Conservation (phyloP, 2,113 vertebrate species). For the Bujurquina vittata region DNA sequence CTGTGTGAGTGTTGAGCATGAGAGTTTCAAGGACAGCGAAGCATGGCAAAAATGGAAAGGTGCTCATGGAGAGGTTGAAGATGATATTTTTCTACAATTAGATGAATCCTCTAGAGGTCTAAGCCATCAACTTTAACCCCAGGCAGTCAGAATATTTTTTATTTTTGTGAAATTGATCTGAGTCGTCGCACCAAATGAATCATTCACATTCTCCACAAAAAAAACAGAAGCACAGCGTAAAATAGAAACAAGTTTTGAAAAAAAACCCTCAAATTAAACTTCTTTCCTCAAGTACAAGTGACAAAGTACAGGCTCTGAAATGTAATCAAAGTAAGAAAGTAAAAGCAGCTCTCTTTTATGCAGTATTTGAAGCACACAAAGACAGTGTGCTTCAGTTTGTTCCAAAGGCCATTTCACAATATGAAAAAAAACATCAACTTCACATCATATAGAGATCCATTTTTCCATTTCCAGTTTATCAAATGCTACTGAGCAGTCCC, state of each 20-base stretch:
- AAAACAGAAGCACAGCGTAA: neutral
- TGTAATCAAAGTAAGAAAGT: too few species aligned
- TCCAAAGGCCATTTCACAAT: too few species aligned
- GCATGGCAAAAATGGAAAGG: neutral
- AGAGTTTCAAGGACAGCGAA: neutral
- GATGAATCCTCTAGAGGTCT: neutral
- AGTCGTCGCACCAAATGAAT: neutral
- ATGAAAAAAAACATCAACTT: too few species aligned
- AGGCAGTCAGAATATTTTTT: neutral
- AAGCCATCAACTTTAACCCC: neutral
- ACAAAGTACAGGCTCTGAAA: too few species aligned
- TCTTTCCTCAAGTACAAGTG: too few species aligned
- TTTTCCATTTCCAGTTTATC: too few species aligned
- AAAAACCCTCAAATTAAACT: too few species aligned
- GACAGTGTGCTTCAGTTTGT: too few species aligned
- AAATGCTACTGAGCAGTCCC: too few species aligned
- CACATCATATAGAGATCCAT: too few species aligned
- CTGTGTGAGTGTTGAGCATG: neutral
- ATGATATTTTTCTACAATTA: neutral
- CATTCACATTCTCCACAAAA: neutral
- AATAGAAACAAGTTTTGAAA: neutral
- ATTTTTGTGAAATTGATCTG: neutral
- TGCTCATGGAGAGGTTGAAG: neutral
- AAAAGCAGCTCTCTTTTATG: too few species aligned
- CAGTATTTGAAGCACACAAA: too few species aligned